phyloP scores from a whole-genome alignment of 2,113 vertebrate species.

The Corydoras sp. region DNA sequence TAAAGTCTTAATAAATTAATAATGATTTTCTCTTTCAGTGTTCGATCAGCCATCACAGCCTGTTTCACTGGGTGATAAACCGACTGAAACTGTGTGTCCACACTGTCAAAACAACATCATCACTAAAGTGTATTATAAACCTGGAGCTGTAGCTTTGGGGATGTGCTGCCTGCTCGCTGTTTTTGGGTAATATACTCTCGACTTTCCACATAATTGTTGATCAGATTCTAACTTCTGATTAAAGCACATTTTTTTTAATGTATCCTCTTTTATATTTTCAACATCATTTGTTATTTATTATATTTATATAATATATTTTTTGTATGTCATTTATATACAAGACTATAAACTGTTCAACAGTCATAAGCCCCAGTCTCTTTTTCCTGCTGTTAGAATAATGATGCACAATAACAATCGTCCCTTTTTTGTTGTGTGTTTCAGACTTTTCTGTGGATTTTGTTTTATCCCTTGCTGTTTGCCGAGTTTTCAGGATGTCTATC shows the following conservation, averaged over 20 bases:
- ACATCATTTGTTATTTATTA: too few relatives aligned
- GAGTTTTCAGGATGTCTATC: conserved; percentile 20
- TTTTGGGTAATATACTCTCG: conserved; percentile 7
- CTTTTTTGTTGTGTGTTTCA: conserved; percentile 15
- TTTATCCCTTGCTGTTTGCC: conserved; percentile 24
- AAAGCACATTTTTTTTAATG: too few relatives aligned
- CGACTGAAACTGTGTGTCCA: conserved; percentile 10
- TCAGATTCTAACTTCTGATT: too few relatives aligned
- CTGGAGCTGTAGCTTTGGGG: conserved; percentile 12
- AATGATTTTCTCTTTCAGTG: not conserved
- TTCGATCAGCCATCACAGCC: not conserved
- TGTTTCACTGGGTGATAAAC: conserved; percentile 1
- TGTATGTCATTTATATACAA: too few relatives aligned
- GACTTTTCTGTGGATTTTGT: conserved; percentile 30
- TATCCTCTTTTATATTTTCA: too few relatives aligned
- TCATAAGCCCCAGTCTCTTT: too few relatives aligned
- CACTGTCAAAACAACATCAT: conserved; percentile 13
- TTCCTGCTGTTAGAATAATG: too few relatives aligned
- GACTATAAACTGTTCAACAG: too few relatives aligned
- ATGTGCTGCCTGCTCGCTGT: conserved; percentile 8
- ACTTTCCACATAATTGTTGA: too few relatives aligned
- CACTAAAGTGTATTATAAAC: conserved; percentile 29
- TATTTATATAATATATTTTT: too few relatives aligned
- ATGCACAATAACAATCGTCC: not conserved
- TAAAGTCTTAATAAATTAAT: too few relatives aligned